A percentile compares a stretch with the other conserved stretches of the same genome.
Evolutionary conservation across 2,888 invertebrate genomes (phyloP).

Genomic region (Cephus pulcher): DNA sequence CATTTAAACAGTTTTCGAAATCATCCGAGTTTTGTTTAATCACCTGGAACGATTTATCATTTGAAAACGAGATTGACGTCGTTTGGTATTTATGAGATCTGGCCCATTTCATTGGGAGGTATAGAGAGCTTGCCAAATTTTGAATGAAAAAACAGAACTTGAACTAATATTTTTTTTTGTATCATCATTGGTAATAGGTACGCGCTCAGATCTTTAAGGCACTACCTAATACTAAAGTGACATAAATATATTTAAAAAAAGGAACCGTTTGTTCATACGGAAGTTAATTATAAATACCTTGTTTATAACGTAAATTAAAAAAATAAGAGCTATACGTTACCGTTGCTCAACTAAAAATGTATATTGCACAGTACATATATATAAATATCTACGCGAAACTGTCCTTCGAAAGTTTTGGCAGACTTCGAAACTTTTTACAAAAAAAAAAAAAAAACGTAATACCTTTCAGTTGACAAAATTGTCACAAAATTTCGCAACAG

Average conservation of each 20-base stretch:
- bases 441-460: not conserved
- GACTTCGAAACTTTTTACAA: not conserved
- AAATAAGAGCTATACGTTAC: not conserved
- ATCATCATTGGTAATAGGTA: not conserved
- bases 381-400: not conserved
- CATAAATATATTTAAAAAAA: not conserved
- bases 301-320: not conserved
- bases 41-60: not conserved
- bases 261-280: not conserved
- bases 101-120: not conserved
- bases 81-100: not conserved
- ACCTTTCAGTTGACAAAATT: not conserved
- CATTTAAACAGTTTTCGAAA: not conserved
- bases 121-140: not conserved
- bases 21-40: not conserved
- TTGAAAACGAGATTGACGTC: not conserved
- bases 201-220: not conserved
- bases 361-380: not conserved
- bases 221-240: not conserved
- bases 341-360: not conserved
- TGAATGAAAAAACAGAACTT: not conserved
- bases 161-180: not conserved
- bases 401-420: not conserved
- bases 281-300: not conserved
- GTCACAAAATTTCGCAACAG: not conserved